These are phyloP conservation scores for Allobates femoralis DNA, from an alignment of 2,797 vertebrate species.

Conservation along the genomic window DNA sequence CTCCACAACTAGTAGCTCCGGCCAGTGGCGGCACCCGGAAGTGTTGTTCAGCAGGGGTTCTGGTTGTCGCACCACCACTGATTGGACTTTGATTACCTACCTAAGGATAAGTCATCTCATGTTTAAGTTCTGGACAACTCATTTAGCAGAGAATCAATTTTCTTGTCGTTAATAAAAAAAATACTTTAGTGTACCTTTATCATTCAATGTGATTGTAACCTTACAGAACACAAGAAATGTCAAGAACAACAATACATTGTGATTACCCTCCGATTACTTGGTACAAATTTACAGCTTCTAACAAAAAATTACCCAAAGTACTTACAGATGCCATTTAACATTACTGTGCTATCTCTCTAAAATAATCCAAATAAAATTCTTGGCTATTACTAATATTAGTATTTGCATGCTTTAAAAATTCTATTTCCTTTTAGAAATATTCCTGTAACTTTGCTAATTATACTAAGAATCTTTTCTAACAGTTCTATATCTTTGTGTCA, in stretches of 20 bases:
- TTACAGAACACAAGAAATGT: neutral
- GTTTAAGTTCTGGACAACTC: no score
- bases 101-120: no score
- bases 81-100: no score
- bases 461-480: slow-evolving; percentile 84
- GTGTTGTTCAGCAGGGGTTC: no score
- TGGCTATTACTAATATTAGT: slow-evolving; percentile 76
- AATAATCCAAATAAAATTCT: slow-evolving; percentile 63
- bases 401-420: slow-evolving; percentile 76
- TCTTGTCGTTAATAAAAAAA: neutral
- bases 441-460: slow-evolving; percentile 77
- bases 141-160: neutral
- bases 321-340: slow-evolving; percentile 72
- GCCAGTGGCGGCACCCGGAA: no score
- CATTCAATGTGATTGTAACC: neutral
- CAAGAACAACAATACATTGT: neutral
- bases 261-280: slow-evolving; percentile 27
- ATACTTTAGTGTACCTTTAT: neutral
- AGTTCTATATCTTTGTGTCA: slow-evolving; percentile 86
- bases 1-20: no score
- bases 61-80: no score
- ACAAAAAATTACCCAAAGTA: slow-evolving; percentile 64
- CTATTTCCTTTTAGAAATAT: slow-evolving; percentile 73
- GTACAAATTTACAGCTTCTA: slow-evolving; percentile 44
- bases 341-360: slow-evolving; percentile 58